Evolutionary conservation across 2,797 vertebrate species (phyloP).

Genomic region (Trichosurus vulpecula): DNA sequence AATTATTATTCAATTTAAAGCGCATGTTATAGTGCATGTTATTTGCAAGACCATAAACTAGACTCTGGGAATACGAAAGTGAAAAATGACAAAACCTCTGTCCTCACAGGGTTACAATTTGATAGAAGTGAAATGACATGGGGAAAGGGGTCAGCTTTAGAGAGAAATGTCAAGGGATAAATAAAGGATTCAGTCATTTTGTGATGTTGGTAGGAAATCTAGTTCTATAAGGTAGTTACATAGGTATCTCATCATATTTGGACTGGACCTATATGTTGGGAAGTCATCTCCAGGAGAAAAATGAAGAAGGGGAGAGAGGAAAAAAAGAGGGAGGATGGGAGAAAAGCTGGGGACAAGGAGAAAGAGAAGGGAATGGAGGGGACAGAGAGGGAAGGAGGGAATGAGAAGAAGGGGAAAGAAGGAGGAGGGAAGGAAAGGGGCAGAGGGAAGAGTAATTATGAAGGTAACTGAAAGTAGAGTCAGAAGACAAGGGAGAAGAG

Average conservation of each 20-base stretch:
- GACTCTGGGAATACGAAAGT: not conserved
- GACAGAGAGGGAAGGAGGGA: not conserved
- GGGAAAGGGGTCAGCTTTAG: not conserved
- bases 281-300: not conserved
- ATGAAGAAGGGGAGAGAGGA: rapidly evolving
- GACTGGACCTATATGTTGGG: not conserved
- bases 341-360: not conserved
- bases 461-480: not conserved
- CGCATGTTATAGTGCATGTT: not conserved
- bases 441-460: not conserved
- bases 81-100: not conserved
- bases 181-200: not conserved
- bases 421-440: not conserved
- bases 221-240: not conserved
- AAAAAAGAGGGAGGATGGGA: not conserved
- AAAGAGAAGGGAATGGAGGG: not conserved
- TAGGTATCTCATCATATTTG: not conserved
- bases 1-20: not conserved
- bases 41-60: not conserved
- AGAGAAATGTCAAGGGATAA: not conserved
- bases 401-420: not conserved
- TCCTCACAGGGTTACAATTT: not conserved
- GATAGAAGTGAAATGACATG: not conserved
- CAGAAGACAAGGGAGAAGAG: not conserved
- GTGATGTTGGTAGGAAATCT: too few species aligned